Evolutionary conservation across 2,797 vertebrate species (phyloP).

Genomic region (Xyrichtys novacula): DNA sequence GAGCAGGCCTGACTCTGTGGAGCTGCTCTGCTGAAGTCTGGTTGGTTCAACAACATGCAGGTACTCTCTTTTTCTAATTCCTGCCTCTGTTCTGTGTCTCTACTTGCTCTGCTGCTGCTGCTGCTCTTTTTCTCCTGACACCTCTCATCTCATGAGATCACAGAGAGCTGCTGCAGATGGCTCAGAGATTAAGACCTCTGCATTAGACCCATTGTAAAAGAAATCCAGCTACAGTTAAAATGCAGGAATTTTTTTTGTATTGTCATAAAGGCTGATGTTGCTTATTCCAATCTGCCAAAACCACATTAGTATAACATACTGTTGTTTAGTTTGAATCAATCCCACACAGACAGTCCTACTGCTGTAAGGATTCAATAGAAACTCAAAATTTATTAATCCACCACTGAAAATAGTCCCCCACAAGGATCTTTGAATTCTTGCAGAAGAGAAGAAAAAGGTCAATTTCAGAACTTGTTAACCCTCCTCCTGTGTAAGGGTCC

Average conservation of each 20-base stretch:
- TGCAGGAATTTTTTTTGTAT: not conserved
- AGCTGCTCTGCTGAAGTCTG: slow-evolving; percentile 59
- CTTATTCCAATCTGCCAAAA: slow-evolving; percentile 19
- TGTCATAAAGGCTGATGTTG: not conserved
- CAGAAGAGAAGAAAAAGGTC: no score
- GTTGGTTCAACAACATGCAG: slow-evolving; percentile 55
- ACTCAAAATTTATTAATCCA: not conserved
- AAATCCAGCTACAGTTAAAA: slow-evolving; percentile 2
- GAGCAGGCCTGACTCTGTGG: slow-evolving; percentile 59
- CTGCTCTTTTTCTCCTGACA: slow-evolving; percentile 27
- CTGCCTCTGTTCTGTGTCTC: slow-evolving; percentile 49
- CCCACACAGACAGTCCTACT: not conserved
- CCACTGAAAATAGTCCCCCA: not conserved
- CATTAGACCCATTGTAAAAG: slow-evolving; percentile 5
- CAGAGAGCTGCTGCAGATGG: slow-evolving; percentile 16
- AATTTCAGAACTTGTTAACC: no score
- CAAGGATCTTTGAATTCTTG: not conserved
- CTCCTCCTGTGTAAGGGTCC: no score
- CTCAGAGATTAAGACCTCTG: slow-evolving; percentile 7
- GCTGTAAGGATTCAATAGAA: not conserved
- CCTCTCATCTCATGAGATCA: slow-evolving; percentile 20
- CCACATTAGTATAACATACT: slow-evolving; percentile 11
- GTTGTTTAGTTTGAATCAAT: slow-evolving; percentile 21
- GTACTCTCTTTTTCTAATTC: slow-evolving; percentile 50
- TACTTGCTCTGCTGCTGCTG: slow-evolving; percentile 51